Percentiles rank a stretch among this genome's conserved stretches.
Evolutionary conservation across 2,113 vertebrate species (phyloP).

Genomic region (Spermophilus dauricus): DNA sequence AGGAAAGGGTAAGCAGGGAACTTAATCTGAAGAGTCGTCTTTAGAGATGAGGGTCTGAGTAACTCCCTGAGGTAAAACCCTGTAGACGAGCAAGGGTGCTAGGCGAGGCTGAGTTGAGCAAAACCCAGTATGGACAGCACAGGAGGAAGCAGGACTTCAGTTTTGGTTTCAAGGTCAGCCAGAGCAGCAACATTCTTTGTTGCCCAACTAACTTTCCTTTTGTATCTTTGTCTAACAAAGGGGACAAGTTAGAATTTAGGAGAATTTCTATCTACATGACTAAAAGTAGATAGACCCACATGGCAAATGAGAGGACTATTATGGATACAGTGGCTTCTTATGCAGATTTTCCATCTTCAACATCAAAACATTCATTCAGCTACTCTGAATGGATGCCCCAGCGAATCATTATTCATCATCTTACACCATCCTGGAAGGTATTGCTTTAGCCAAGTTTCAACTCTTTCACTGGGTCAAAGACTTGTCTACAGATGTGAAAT

Average conservation of each 20-base stretch:
- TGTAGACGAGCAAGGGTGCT: not conserved
- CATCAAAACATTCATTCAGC: too few relatives aligned
- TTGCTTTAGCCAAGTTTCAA: not conserved
- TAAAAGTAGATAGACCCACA: not conserved
- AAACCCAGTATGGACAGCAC: fast-evolving
- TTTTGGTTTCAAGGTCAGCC: not conserved
- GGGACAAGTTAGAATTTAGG: not conserved
- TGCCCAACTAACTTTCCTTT: not conserved
- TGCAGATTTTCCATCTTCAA: too few relatives aligned
- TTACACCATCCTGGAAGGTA: not conserved
- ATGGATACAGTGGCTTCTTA: not conserved
- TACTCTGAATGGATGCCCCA: fast-evolving
- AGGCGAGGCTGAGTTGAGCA: not conserved
- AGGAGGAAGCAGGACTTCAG: not conserved
- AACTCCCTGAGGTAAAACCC: not conserved
- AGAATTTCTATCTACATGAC: not conserved
- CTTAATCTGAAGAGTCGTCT: not conserved
- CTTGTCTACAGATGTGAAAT: not conserved
- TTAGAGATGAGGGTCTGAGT: not conserved
- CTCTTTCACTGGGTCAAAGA: not conserved
- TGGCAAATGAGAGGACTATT: not conserved
- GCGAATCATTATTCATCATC: not conserved
- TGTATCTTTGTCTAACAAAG: not conserved
- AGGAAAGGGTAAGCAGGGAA: not conserved
- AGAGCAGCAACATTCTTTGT: not conserved